Conservation (phyloP, 2,888 invertebrate genomes). For the Julus scanicus region DNA sequence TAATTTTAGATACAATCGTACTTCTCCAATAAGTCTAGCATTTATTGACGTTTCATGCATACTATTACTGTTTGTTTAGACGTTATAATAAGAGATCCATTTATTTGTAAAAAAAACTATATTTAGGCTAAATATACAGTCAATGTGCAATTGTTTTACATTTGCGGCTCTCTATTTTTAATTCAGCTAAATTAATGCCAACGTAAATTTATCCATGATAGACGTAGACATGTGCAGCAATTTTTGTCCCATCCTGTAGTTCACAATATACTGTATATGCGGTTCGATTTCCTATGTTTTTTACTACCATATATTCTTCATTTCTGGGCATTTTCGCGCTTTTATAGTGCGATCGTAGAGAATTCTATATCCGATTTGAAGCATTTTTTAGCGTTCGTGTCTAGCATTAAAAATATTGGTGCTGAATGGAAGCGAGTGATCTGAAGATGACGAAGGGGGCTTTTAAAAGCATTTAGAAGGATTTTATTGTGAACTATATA, state of each 20-base stretch:
- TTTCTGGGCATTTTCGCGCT: constrained; percentile 27
- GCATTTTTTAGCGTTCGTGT: constrained; percentile 41
- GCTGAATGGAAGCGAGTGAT: constrained; percentile 39
- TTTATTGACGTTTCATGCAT: too few species aligned
- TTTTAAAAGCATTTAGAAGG: constrained; percentile 46
- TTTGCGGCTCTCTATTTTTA: too few species aligned
- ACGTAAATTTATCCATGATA: too few species aligned
- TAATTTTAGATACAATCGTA: too few species aligned
- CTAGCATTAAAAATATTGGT: constrained; percentile 39
- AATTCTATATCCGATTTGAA: constrained; percentile 45
- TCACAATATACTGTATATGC: neutral
- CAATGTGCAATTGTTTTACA: too few species aligned
- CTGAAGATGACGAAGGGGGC: constrained; percentile 40
- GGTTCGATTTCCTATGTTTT: neutral
- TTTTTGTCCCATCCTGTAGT: neutral
- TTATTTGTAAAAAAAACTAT: too few species aligned
- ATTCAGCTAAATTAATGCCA: too few species aligned
- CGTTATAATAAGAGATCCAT: too few species aligned
- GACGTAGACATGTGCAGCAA: neutral
- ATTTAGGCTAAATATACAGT: too few species aligned
- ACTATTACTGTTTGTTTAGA: too few species aligned
- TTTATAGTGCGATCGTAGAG: neutral
- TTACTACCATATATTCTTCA: neutral
- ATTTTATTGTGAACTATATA: constrained; percentile 37
- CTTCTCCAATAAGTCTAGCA: too few species aligned